Conservation (phyloP, 2,888 invertebrate genomes). For the Caenorhabditis panamensis region DNA sequence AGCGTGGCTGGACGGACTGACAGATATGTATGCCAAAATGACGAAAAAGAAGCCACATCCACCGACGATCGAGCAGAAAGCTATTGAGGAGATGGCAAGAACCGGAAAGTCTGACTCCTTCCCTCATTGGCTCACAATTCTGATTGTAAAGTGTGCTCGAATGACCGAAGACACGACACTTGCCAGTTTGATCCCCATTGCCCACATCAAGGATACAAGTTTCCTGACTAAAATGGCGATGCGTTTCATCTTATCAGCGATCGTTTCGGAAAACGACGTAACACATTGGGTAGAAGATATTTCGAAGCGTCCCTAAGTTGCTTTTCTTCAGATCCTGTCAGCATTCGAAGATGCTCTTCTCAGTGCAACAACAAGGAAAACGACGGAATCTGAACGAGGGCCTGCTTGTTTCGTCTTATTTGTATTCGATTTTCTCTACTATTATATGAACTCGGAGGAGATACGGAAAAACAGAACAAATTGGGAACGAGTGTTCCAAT, state of each 20-base stretch:
- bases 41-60: conserved; percentile 41
- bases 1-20: conserved; percentile 8
- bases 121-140: conserved; percentile 35
- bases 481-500: conserved; percentile 3
- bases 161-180: conserved; percentile 31
- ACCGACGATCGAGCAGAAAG: conserved; percentile 12
- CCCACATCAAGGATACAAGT: conserved; percentile 22
- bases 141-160: conserved; percentile 36
- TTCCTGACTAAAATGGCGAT: conserved; percentile 35
- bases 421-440: conserved; percentile 53
- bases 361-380: background rate
- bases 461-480: conserved; percentile 1
- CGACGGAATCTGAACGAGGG: conserved; percentile 21
- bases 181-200: conserved; percentile 22
- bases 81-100: conserved; percentile 24
- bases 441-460: conserved; percentile 28
- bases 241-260: conserved; percentile 33
- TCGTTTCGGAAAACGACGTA: conserved; percentile 16
- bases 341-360: conserved; percentile 51
- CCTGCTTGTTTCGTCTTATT: conserved; percentile 42
- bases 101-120: conserved; percentile 10
- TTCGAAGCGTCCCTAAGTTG: background rate
- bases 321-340: conserved; percentile 29
- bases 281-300: conserved; percentile 19
- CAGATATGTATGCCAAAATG: conserved; percentile 33